Conservation (phyloP, 2,888 invertebrate genomes). For the Catocala sponsa region DNA sequence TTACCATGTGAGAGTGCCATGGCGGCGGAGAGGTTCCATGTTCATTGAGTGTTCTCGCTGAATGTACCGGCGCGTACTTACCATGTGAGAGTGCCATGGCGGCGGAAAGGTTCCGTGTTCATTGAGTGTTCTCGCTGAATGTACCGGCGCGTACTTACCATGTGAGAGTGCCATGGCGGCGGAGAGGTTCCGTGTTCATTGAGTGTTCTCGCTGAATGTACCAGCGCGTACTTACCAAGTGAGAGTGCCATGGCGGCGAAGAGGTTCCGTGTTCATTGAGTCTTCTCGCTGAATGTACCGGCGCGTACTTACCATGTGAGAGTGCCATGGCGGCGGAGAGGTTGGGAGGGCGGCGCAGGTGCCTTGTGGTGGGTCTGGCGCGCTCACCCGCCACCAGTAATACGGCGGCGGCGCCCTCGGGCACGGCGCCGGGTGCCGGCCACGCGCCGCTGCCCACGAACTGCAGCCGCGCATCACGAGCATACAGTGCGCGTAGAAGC, state of each 20-base stretch:
- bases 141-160: no score
- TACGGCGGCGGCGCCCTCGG: slow-evolving; percentile 77
- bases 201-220: slow-evolving; percentile 46
- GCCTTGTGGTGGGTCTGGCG: slow-evolving; percentile 53
- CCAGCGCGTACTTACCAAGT: slow-evolving; percentile 44
- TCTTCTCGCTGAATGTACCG: slow-evolving; percentile 45
- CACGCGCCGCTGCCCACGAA: slow-evolving; percentile 71
- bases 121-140: slow-evolving; percentile 10
- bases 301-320: slow-evolving; percentile 38
- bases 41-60: no score
- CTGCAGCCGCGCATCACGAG: slow-evolving; percentile 93
- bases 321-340: slow-evolving; percentile 41
- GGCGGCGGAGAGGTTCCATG: no score
- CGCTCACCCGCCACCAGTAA: slow-evolving; percentile 65
- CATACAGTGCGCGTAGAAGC: slow-evolving; percentile 94
- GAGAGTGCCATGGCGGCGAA: no score
- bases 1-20: slow-evolving; percentile 28
- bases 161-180: slow-evolving; percentile 8
- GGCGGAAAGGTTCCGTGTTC: slow-evolving; percentile 38
- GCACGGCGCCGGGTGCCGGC: slow-evolving; percentile 75
- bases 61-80: no score
- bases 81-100: slow-evolving; percentile 45
- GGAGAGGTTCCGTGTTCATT: slow-evolving; percentile 56
- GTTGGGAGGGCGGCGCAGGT: slow-evolving; percentile 55
- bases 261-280: slow-evolving; percentile 48